Conservation (phyloP, 2,113 vertebrate genomes). For the Penelope pileata region DNA sequence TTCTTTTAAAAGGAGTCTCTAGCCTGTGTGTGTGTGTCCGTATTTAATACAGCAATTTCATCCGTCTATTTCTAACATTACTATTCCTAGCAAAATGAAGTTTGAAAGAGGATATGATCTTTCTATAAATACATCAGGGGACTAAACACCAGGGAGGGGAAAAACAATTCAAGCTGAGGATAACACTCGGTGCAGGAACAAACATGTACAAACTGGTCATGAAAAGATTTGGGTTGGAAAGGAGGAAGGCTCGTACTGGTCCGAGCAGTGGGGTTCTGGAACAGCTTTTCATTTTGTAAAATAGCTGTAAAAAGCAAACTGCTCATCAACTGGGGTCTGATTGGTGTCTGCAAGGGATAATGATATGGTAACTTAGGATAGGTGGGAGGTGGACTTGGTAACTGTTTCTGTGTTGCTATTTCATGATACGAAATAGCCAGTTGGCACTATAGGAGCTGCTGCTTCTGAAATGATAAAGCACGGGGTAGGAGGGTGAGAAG, state of each 20-base stretch:
- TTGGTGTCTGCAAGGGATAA: constrained; percentile 30
- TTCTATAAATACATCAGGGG: constrained; percentile 58
- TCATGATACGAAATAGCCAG: background rate
- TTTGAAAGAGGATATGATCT: constrained; percentile 53
- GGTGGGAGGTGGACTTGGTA: background rate
- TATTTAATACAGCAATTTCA: constrained; percentile 3
- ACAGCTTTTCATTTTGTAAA: constrained; percentile 1
- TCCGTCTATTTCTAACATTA: constrained; percentile 53
- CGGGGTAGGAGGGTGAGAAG: background rate
- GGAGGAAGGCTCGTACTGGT: background rate
- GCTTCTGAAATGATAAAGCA: background rate
- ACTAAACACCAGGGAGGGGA: constrained; percentile 37
- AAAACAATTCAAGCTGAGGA: constrained; percentile 45
- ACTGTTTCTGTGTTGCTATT: background rate
- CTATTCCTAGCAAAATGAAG: constrained; percentile 61
- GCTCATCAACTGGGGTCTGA: constrained; percentile 17
- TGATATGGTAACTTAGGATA: background rate
- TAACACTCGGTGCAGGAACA: background rate
- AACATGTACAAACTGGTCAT: background rate
- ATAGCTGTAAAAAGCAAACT: constrained; percentile 34
- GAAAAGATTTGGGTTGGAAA: constrained; percentile 11
- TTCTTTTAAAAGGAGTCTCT: constrained; percentile 67
- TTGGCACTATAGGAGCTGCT: background rate
- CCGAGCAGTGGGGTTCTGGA: background rate
- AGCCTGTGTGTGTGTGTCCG: background rate